These are phyloP conservation scores for Nycticorax nycticorax DNA, from an alignment of 2,113 vertebrate species.

Conservation along the genomic window DNA sequence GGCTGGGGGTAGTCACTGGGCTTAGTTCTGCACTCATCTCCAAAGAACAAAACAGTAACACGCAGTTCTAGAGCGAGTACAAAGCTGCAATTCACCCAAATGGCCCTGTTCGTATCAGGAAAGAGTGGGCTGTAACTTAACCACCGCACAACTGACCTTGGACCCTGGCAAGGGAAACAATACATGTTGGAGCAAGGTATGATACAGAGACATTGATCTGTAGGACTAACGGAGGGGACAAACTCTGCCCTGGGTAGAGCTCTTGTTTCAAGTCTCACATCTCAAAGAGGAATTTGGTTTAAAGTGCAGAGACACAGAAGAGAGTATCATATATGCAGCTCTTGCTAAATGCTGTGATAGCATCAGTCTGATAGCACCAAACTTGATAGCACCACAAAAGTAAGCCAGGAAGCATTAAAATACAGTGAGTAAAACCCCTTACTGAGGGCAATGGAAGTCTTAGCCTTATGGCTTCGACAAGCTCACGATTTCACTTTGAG, in stretches of 20 bases:
- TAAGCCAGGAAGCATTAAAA: neutral
- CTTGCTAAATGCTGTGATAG: neutral
- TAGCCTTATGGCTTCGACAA: neutral
- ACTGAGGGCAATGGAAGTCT: neutral
- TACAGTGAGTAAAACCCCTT: neutral
- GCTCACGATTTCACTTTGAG: neutral
- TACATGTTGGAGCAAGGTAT: neutral
- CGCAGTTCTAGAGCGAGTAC: neutral
- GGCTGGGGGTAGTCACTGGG: neutral
- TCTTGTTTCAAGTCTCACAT: constrained; percentile 43
- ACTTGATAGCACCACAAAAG: constrained; percentile 2
- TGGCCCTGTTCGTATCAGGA: neutral
- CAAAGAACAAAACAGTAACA: neutral
- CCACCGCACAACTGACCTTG: neutral
- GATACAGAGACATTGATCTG: neutral
- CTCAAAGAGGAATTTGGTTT: constrained; percentile 27
- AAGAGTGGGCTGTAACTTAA: neutral
- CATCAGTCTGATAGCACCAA: constrained; percentile 19
- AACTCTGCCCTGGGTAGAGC: constrained; percentile 4
- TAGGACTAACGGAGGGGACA: neutral
- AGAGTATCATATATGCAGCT: neutral
- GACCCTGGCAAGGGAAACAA: neutral
- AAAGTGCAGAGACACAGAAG: constrained; percentile 46
- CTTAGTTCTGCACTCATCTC: neutral
- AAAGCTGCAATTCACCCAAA: neutral